A percentile compares a stretch with the other conserved stretches of the same genome.
Evolutionary conservation across 2,888 invertebrate genomes (phyloP).

Genomic region (Elegia similella): DNA sequence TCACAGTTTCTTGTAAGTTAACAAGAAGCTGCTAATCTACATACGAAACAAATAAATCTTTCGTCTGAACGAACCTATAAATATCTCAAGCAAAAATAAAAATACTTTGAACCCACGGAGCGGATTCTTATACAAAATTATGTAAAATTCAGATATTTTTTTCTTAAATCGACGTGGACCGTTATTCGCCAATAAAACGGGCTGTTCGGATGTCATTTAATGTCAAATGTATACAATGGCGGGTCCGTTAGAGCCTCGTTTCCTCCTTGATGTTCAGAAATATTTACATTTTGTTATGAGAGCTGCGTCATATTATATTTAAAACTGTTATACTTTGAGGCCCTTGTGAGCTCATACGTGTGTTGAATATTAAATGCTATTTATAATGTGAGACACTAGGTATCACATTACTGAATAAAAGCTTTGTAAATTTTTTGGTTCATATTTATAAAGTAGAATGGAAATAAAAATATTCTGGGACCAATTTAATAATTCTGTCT

Average conservation of each 20-base stretch:
- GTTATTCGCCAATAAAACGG: slow-evolving; percentile 11
- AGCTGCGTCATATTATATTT: slow-evolving; percentile 13
- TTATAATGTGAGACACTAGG: neutral
- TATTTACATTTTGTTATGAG: slow-evolving; percentile 31
- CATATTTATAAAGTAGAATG: too few relatives aligned
- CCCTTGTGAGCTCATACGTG: neutral
- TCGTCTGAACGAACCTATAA: slow-evolving; percentile 4
- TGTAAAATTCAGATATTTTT: neutral
- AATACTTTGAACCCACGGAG: neutral
- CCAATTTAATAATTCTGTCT: too few relatives aligned
- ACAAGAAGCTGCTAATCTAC: slow-evolving; percentile 9
- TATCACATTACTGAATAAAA: too few relatives aligned
- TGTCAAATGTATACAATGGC: slow-evolving; percentile 39
- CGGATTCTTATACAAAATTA: neutral
- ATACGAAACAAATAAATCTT: slow-evolving; percentile 14
- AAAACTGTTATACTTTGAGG: slow-evolving; percentile 8
- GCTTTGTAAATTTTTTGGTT: too few relatives aligned
- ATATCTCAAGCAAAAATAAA: neutral
- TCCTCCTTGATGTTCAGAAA: slow-evolving; percentile 33
- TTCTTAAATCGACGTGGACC: neutral
- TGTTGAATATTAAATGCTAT: neutral
- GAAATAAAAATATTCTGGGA: too few relatives aligned
- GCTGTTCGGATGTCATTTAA: slow-evolving; percentile 31
- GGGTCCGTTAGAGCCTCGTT: slow-evolving; percentile 51
- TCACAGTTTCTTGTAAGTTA: slow-evolving; percentile 14